Base-by-base conservation (phyloP, 2,888 invertebrate genomes). In the Invenusta paracnida region DNA sequence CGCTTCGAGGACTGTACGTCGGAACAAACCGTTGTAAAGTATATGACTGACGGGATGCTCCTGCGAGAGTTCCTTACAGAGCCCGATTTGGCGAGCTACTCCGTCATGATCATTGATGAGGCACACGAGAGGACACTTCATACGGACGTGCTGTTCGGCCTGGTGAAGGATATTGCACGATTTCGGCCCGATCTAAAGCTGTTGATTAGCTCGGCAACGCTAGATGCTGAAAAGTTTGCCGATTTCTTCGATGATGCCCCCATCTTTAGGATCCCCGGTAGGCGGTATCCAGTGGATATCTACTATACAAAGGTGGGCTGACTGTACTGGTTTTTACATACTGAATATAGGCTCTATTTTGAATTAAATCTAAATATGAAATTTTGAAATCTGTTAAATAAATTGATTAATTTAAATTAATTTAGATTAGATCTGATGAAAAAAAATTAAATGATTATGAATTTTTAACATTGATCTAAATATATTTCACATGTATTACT, bases 1-100 rank as follows among this genome's bases (percentile, higher is more conserved):
- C 94, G 99, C 89, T 99, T 99, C 93, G 99, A 99, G 93, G 99
- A 99, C 91, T 99, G 98, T 90, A 98, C 98, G 0, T 97, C 97
- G 0, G 98, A 98, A 91, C 93, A 97, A 88, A 99, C 99, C 2
- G 93, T 96, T 27, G 94, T 99, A 83, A 99, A 99, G 92, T 99
- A 99, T 90, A 98, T 99, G 98, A 99, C 99, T 30, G 99, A 99
- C 92, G 99, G 99, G 89, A 99, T 98, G 90, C 92, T 99, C 79
- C 95, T 99, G 88, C 93, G 99, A 89, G 99, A 99, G 92, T 99
- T 99, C 91, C 93, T 99, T 0, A 95, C 96, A 79, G 98, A 99
- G 91, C 99, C 99, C 0, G 98, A 98, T 93, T 93, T 99, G 86
- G 95, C 94, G 73, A 95, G 96, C 0, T 99, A 99, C 92, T 93